Evolutionary conservation across 2,888 invertebrate genomes (phyloP), one percentile per base, ranked within the genome.

Genomic region (Euphydryas editha): DNA sequence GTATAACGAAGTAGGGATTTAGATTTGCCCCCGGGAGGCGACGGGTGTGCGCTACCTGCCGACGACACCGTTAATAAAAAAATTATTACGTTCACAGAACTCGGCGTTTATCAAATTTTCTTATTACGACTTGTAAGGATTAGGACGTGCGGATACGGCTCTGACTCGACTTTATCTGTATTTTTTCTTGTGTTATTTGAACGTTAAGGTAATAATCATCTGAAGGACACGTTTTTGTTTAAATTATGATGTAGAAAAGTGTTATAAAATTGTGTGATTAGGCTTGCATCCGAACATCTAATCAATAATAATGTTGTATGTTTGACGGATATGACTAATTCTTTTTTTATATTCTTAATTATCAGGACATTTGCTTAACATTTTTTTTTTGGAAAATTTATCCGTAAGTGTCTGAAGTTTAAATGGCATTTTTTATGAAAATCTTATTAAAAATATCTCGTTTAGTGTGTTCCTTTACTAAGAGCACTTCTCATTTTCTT

Each of bases 51-150:
- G 58, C 49, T 59, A 56, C 60, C 67, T 72, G 64, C 62, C 69
- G 58, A 62, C 55, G 71, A 72, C 72, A 73, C 57, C 65, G 68
- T 63, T 71, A 57, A 72, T 73, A 73, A 72, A 73, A 72, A 68
- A 70, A 65, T 68, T 69, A 72, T 72, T 64, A 68, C 57, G 57
- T 65, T 69, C 61, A 39, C 66, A 68, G 59, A 55, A 55, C 51
- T 65, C 42, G 49, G 39, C 64, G 65, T 54, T 68, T 68, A 70
- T 74, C 57, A 59, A 68, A 69, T 62, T 65, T 63, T 65, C 61
- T 61, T 62, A 70, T 62, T 62, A 62, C 42, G 18, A 62, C n/a
- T 65, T 61, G 37, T 42, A 56, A 13, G 42, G 51, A 59, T 62
- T 42, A 57, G 57, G 54, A 54, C 54, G 59, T 21, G 44, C 36